Conservation (phyloP, 2,797 vertebrate species). For the Brachyalestes nurse region DNA sequence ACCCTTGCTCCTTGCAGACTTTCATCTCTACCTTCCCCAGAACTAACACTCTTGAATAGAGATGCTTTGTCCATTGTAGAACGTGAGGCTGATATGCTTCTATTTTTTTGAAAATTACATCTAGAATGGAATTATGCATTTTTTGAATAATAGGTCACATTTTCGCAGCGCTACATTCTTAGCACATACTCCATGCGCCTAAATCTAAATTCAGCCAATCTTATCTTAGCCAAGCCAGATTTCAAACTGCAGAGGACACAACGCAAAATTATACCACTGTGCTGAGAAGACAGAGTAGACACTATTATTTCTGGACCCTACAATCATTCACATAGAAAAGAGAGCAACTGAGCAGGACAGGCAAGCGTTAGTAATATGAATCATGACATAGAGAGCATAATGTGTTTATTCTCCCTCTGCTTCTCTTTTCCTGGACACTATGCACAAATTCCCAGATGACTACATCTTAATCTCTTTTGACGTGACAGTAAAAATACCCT, state of each 20-base stretch:
- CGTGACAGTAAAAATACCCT: not conserved
- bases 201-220: not conserved
- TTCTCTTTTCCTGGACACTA: constrained; percentile 1
- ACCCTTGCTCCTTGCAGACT: too few relatives aligned
- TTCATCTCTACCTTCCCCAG: too few relatives aligned
- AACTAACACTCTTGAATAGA: too few relatives aligned
- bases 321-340: not conserved
- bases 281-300: not conserved
- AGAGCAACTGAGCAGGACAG: constrained; percentile 4
- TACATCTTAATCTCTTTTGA: constrained; percentile 6
- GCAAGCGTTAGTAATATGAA: constrained; percentile 29
- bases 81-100: too few relatives aligned
- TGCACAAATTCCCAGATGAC: not conserved
- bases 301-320: constrained; percentile 4
- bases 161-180: not conserved
- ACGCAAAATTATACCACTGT: not conserved
- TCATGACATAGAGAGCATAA: constrained; percentile 11
- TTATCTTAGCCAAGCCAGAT: not conserved
- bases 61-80: too few relatives aligned
- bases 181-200: not conserved
- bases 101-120: too few relatives aligned
- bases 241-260: not conserved
- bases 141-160: not conserved
- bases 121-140: not conserved
- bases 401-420: not conserved